These are phyloP conservation scores for Mystacides longicornis DNA, from an alignment of 2,888 invertebrate species.

Conservation along the genomic window DNA sequence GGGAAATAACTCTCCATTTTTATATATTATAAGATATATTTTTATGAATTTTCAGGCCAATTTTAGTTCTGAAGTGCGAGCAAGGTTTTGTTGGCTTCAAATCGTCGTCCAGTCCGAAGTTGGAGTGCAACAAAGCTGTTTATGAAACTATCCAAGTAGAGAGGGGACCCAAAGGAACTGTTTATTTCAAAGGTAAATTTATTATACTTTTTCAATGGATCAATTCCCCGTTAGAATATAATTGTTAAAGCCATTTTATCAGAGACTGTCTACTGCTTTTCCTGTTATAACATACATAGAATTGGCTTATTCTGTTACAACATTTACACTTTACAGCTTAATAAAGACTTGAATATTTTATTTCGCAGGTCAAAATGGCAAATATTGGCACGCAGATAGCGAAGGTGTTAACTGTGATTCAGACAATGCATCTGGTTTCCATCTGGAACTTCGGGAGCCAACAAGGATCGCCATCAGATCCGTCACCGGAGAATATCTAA, in stretches of 20 bases:
- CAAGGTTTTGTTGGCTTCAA: slow-evolving; percentile 95
- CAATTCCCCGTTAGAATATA: no score
- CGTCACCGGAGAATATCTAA: slow-evolving; percentile 67
- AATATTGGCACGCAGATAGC: slow-evolving; percentile 89
- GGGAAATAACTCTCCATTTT: no score
- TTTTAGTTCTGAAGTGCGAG: slow-evolving; percentile 88
- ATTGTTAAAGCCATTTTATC: no score
- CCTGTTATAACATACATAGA: no score
- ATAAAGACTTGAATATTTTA: no score
- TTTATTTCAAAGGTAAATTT: slow-evolving; percentile 90
- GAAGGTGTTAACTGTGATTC: slow-evolving; percentile 83
- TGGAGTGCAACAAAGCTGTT: slow-evolving; percentile 93
- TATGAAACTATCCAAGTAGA: slow-evolving; percentile 91
- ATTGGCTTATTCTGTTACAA: no score
- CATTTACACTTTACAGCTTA: no score
- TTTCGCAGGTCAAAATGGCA: slow-evolving; percentile 75
- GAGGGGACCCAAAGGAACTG: slow-evolving; percentile 80
- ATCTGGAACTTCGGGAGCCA: slow-evolving; percentile 87
- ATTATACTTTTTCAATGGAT: no score
- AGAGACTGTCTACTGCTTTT: no score
- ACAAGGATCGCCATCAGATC: slow-evolving; percentile 87
- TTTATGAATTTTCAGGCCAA: slow-evolving; percentile 73
- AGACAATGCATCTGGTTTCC: slow-evolving; percentile 76
- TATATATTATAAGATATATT: no score
- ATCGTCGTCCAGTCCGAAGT: slow-evolving; percentile 63